These are phyloP conservation scores for Leptopterna dolabrata DNA, from an alignment of 2,888 invertebrate genomes.

Conservation along the genomic window DNA sequence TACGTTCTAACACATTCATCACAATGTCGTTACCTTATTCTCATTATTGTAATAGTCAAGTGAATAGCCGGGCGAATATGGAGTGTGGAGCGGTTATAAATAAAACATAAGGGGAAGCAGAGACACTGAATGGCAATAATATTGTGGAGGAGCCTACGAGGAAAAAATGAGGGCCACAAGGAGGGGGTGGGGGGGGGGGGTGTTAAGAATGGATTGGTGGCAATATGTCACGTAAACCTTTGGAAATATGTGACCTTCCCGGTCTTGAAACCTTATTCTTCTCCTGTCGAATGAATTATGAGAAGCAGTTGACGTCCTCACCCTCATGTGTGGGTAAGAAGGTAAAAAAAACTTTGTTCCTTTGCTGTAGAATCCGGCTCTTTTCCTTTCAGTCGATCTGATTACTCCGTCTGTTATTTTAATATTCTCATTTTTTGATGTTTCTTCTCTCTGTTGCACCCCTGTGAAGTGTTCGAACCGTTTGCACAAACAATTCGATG, in stretches of 20 bases:
- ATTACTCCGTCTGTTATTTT: background rate
- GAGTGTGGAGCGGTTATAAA: background rate
- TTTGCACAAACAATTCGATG: too few species aligned
- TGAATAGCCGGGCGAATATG: too few species aligned
- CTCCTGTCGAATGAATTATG: constrained; percentile 6
- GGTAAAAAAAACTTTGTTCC: background rate
- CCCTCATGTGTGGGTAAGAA: background rate
- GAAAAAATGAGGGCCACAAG: constrained; percentile 6
- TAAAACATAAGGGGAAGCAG: constrained; percentile 11
- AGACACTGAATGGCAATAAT: background rate
- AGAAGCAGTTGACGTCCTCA: background rate
- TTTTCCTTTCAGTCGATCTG: background rate
- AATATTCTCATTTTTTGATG: background rate
- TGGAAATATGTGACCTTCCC: constrained; percentile 25
- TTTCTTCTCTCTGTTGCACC: too few species aligned
- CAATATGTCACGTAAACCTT: constrained; percentile 45
- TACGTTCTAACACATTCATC: too few species aligned
- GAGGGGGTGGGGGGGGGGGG: background rate
- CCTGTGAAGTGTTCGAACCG: too few species aligned
- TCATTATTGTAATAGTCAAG: too few species aligned
- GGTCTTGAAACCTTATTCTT: background rate
- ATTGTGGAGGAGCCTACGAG: background rate
- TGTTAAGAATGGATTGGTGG: constrained; percentile 34
- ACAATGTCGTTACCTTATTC: too few species aligned
- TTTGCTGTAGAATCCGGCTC: too few species aligned